Base-by-base conservation (phyloP, 2,888 invertebrate genomes). In the Alloplasta piceator region DNA sequence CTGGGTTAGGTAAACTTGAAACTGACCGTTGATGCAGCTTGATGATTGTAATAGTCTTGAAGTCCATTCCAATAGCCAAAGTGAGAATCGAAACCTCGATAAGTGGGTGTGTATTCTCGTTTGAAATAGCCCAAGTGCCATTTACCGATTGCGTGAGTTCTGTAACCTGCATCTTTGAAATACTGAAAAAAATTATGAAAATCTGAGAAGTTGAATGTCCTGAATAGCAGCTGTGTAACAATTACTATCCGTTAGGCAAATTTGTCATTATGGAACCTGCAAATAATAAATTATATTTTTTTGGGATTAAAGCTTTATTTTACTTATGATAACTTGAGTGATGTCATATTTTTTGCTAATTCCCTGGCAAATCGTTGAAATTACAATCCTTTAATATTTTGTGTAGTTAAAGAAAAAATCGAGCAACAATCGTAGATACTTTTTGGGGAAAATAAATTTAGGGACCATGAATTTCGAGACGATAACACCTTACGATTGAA, bases 81-180 rank as follows among this genome's bases (percentile, higher is more conserved):
- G 90, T 96, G 96, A 5, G 95, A 94, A 87, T 97, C 96, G 89
- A 97, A 98, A 5, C 97, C 97, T 71, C 97, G 94, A 72, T 93
- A 94, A 1, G 94, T 94, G 0, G 97, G 97, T 1, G 96, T 94
- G 90, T 95, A 97, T 85, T 95, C 95, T 70, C 94, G 93, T 72
- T 94, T 93, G 82, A 95, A 95, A 93, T 95, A 97, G 1, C 98
- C 98, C 78, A 98, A 94, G 90, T 97, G 96, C 98, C 98, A 98
- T 93, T 98, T 98, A 26, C 98, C 98, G 7, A 98, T 94, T 39
- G 97, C 94, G 90, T 97, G 96, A 0, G 97, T 97, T 5, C 93
- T 92, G 92, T 98, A 98, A 0, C 97, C 97, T 5, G 93, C 89
- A 14, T 93, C 92, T 83, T 91, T 92, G 71, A 97, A 93, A 82